phyloP scores from a whole-genome alignment of 2,888 invertebrate genomes.

The Volucella inflata region DNA sequence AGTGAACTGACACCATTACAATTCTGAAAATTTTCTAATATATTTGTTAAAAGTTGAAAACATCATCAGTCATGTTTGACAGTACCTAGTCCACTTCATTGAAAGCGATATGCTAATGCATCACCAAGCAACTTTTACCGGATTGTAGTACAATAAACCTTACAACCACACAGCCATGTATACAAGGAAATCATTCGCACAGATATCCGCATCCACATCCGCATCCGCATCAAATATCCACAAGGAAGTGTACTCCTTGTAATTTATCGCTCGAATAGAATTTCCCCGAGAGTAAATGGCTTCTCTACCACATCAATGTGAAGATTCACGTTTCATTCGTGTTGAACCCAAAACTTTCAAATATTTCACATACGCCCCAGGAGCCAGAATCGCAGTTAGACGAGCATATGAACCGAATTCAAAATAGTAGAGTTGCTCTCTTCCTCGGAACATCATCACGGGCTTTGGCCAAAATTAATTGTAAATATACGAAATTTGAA shows the following conservation, averaged over 20 bases:
- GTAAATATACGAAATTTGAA: constrained; percentile 52
- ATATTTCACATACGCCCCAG: constrained; percentile 23
- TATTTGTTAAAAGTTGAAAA: no score
- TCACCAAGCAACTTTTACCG: no score
- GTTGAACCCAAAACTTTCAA: constrained; percentile 23
- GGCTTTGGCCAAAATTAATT: constrained; percentile 54
- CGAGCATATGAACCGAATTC: constrained; percentile 27
- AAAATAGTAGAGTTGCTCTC: background rate
- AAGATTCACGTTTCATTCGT: constrained; percentile 33
- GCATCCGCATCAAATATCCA: constrained; percentile 22
- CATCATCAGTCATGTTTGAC: no score
- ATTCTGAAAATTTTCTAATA: no score
- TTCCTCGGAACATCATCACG: constrained; percentile 8
- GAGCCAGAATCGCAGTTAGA: background rate
- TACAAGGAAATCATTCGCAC: no score
- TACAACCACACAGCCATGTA: no score
- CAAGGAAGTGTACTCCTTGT: constrained; percentile 24
- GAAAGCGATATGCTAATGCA: no score
- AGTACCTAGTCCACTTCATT: no score
- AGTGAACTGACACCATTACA: no score
- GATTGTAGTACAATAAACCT: no score
- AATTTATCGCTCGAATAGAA: constrained; percentile 61
- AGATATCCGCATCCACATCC: no score
- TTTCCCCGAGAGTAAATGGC: constrained; percentile 1
- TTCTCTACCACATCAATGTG: constrained; percentile 37